phyloP scores from a whole-genome alignment of 2,888 invertebrate genomes.

The Acanthosepion pharaonis region DNA sequence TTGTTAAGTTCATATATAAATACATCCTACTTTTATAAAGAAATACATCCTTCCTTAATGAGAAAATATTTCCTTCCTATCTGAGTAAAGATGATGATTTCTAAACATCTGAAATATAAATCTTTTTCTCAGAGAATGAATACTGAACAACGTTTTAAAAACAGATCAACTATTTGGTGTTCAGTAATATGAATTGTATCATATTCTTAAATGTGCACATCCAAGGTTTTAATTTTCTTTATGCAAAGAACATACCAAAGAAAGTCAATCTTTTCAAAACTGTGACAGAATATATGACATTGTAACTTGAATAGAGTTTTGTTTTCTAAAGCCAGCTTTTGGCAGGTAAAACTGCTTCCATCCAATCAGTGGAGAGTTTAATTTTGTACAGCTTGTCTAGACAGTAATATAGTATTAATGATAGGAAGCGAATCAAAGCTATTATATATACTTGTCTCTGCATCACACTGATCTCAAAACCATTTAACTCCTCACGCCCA shows the following conservation, averaged over 20 bases:
- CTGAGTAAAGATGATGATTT: background rate
- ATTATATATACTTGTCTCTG: background rate
- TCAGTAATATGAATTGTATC: background rate
- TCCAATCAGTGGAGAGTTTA: background rate
- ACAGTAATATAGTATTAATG: background rate
- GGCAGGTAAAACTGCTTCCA: background rate
- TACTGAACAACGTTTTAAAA: background rate
- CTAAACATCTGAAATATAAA: constrained; percentile 21
- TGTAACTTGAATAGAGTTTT: background rate
- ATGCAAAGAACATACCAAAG: background rate
- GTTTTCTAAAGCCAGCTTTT: background rate
- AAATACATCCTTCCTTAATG: background rate
- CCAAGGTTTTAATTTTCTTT: background rate
- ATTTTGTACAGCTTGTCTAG: background rate
- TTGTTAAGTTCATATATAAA: background rate
- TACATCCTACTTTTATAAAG: background rate
- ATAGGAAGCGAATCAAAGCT: background rate
- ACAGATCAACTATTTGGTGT: background rate
- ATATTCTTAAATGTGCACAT: background rate
- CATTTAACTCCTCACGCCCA: too few relatives aligned
- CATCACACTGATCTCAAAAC: too few relatives aligned
- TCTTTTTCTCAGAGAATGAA: background rate
- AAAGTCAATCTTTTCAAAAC: background rate
- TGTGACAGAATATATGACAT: background rate
- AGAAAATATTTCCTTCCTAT: background rate